These are phyloP conservation scores for Hemithea aestivaria DNA, from an alignment of 2,888 invertebrate species.

Conservation along the genomic window DNA sequence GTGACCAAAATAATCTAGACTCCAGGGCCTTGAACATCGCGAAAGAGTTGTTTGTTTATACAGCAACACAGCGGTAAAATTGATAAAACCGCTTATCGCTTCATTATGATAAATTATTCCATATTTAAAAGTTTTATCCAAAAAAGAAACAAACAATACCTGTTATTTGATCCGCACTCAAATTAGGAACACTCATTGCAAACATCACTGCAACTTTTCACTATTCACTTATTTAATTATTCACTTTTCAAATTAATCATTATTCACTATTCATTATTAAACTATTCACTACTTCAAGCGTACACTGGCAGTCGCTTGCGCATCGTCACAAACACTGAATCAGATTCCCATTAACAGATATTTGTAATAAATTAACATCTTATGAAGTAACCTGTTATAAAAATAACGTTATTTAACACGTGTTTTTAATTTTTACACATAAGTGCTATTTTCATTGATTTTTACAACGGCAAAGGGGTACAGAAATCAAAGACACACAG, in stretches of 20 bases:
- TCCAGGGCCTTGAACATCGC: too few relatives aligned
- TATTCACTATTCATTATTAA: constrained; percentile 32
- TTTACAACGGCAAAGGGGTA: too few relatives aligned
- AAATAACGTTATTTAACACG: constrained; percentile 24
- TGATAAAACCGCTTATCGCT: too few relatives aligned
- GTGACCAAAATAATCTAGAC: too few relatives aligned
- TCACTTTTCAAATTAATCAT: too few relatives aligned
- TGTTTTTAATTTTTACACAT: constrained; percentile 25
- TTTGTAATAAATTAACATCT: constrained; percentile 50
- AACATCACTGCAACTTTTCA: constrained; percentile 8
- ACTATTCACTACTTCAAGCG: constrained; percentile 27
- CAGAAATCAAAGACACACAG: too few relatives aligned
- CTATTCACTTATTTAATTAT: constrained; percentile 8
- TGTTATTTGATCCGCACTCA: constrained; percentile 68
- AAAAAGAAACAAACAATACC: constrained; percentile 40
- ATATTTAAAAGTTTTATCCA: too few relatives aligned
- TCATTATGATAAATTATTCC: too few relatives aligned
- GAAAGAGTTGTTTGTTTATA: too few relatives aligned
- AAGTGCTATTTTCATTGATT: constrained; percentile 20
- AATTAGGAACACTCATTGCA: constrained; percentile 70
- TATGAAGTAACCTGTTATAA: constrained; percentile 26
- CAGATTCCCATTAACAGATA: constrained; percentile 54
- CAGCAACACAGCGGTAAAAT: too few relatives aligned
- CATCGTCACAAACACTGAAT: constrained; percentile 61
- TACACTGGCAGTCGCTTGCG: constrained; percentile 43